Evolutionary conservation across 2,888 invertebrate species (phyloP).

Genomic region (Resseliella maxima): DNA sequence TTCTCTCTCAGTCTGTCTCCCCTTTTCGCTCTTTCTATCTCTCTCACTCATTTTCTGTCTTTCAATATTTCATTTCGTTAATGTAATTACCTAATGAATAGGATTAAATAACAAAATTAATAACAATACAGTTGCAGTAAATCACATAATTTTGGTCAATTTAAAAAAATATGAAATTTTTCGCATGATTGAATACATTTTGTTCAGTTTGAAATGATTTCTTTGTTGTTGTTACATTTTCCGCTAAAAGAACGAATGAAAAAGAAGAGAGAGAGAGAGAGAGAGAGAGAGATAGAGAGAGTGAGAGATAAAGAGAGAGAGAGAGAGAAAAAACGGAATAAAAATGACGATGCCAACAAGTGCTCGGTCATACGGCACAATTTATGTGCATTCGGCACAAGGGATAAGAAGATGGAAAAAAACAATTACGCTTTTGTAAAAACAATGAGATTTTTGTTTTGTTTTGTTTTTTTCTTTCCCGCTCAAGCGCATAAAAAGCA

Average conservation of each 20-base stretch:
- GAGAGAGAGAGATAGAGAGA: not conserved
- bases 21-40: no score
- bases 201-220: not conserved
- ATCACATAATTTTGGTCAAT: constrained; percentile 26
- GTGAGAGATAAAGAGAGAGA: no score
- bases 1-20: no score
- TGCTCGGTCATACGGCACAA: constrained; percentile 46
- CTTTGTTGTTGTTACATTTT: not conserved
- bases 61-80: not conserved
- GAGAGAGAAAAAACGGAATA: not conserved
- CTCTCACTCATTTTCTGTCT: no score
- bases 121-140: constrained; percentile 45
- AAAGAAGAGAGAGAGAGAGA: no score
- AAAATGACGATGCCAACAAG: constrained; percentile 33
- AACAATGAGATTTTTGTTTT: constrained; percentile 40
- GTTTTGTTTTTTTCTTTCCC: constrained; percentile 5
- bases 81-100: constrained; percentile 35
- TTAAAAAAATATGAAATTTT: not conserved
- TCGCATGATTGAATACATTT: not conserved
- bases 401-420: not conserved
- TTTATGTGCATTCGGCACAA: constrained; percentile 16
- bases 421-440: constrained; percentile 48
- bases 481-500: constrained; percentile 39
- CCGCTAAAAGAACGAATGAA: no score
- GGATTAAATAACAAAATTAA: constrained; percentile 16